Evolutionary conservation across 2,797 vertebrate species (phyloP).

Genomic region (Tragopan temminckii): DNA sequence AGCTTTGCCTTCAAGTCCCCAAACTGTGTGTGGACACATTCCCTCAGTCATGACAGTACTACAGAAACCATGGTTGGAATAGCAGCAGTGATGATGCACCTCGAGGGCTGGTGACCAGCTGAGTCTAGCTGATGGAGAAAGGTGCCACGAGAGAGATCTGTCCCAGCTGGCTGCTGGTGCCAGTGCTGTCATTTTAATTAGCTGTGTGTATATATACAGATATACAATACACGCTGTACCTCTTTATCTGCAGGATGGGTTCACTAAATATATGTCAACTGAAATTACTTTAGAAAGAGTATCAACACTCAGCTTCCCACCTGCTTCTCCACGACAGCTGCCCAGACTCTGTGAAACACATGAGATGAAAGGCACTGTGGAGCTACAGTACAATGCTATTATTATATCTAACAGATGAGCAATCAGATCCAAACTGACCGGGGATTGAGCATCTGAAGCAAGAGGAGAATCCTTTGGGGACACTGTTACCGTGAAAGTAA

Average conservation of each 20-base stretch:
- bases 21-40: neutral
- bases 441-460: slow-evolving; percentile 46
- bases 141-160: neutral
- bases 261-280: slow-evolving; percentile 50
- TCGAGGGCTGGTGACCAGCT: neutral
- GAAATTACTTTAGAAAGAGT: slow-evolving; percentile 55
- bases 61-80: neutral
- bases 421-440: slow-evolving; percentile 52
- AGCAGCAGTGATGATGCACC: neutral
- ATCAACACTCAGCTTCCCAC: slow-evolving; percentile 42
- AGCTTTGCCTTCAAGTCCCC: neutral
- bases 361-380: slow-evolving; percentile 42
- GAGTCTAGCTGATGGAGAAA: neutral
- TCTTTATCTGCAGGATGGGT: slow-evolving; percentile 47
- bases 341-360: slow-evolving; percentile 44
- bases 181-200: slow-evolving; percentile 5
- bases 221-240: neutral
- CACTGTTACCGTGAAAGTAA: slow-evolving; percentile 43
- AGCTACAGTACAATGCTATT: neutral
- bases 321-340: slow-evolving; percentile 57
- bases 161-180: slow-evolving; percentile 22
- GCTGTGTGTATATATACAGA: neutral
- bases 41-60: neutral
- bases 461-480: slow-evolving; percentile 66
- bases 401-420: slow-evolving; percentile 71